A percentile compares a stretch with the other conserved stretches of the same genome.
These are phyloP conservation scores for Bombus haemorrhoidalis DNA, from an alignment of 1,140 invertebrate species.

Conservation along the genomic window DNA sequence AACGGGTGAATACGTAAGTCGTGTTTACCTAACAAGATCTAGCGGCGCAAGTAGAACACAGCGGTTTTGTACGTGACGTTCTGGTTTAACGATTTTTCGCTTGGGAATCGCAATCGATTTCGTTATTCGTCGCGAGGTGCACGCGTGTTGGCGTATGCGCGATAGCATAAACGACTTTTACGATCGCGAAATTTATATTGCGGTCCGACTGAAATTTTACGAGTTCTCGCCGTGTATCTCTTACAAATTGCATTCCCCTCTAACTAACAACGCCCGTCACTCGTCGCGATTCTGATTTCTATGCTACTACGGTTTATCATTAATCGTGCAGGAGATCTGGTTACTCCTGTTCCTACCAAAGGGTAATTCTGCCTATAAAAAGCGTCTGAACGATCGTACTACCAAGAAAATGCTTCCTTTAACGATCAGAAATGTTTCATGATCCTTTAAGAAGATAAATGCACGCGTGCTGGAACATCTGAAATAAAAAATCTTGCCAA, in stretches of 20 bases:
- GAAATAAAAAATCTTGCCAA: no score
- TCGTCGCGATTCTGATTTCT: conserved; percentile 8
- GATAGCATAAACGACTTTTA: conserved; percentile 48
- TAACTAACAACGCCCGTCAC: background rate
- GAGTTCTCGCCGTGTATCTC: conserved; percentile 39
- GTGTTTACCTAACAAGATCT: conserved; percentile 27
- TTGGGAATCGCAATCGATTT: conserved; percentile 34
- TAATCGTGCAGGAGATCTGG: background rate
- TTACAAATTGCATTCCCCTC: conserved; percentile 40
- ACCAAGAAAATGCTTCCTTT: no score
- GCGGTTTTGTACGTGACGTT: background rate
- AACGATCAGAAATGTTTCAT: no score
- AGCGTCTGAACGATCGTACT: no score
- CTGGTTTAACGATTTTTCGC: conserved; percentile 29
- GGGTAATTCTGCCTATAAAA: no score
- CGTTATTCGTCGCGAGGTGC: conserved; percentile 20
- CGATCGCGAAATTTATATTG: conserved; percentile 50
- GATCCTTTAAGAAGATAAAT: no score
- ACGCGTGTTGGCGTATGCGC: conserved; percentile 26
- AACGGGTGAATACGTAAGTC: background rate
- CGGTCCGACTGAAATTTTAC: conserved; percentile 42
- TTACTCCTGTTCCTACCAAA: background rate
- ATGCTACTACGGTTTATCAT: background rate
- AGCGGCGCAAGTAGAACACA: background rate
- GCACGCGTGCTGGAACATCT: no score